Base-by-base conservation (phyloP, 2,888 invertebrate genomes). In the Polydrusus pterygomalis region DNA sequence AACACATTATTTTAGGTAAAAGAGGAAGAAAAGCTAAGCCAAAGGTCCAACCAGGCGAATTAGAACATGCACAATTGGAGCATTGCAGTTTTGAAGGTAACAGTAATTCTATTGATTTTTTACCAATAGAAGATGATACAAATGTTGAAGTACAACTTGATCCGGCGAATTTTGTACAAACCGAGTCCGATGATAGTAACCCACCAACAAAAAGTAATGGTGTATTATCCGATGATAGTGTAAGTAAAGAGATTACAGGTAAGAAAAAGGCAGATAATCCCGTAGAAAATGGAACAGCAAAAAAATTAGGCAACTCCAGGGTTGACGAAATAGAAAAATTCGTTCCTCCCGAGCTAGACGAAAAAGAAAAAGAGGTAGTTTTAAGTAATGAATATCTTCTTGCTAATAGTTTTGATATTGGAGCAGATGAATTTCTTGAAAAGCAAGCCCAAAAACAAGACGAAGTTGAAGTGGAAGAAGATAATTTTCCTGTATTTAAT, bases 361-460 rank as follows among this genome's bases (percentile, higher is more conserved):
- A 73, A 49, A 78, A 78, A 38, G 79, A 78, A 51, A 74, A 71
- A 62, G 71, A 71, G 45, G 77, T 80, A 6, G 73, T 78, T n/a
- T 69, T 78, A 38, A 81, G 79, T 58, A 77, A 78, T 65, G 78
- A 78, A 40, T 78, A 78, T 60, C 69, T 78, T 13, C 70, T 78
- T 5, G 77, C 74, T n/a, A 78, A 78, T 60, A 65, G 71, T 60
- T 78, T 78, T 69, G 78, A 77, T 69, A 64, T 76, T 67, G 58
- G 58, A 15, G 76, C 78, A 6, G 77, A 78, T 47, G 77, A 78
- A 64, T 78, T 78, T 65, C 38, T 77, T 0, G 70, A 77, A 65
- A 76, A 71, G 49, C 69, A 62, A 43, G 78, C 70, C 45, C 63
- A 75, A 54, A 70, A 65, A 15, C 43, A 74, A 10, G 38, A 65